phyloP scores from a whole-genome alignment of 2,797 vertebrate genomes.

The Lithobates sylvaticus region DNA sequence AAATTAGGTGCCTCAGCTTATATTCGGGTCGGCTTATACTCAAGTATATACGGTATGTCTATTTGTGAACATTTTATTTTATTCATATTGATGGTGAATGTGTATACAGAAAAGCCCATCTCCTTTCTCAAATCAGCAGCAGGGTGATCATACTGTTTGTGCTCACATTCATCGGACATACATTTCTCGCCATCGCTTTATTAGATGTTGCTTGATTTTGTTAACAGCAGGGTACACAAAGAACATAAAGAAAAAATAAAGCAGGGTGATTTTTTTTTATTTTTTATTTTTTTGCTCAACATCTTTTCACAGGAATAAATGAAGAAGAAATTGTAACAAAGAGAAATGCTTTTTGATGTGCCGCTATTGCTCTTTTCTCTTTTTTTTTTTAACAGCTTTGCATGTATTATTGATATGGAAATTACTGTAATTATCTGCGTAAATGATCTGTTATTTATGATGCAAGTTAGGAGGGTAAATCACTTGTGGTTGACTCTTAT shows the following conservation, averaged over 20 bases:
- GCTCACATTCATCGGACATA: constrained; percentile 11
- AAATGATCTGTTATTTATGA: constrained; percentile 81
- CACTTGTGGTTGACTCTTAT: constrained; percentile 73
- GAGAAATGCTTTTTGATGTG: constrained; percentile 48
- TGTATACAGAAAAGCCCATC: constrained; percentile 25
- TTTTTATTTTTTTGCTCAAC: background rate
- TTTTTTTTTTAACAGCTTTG: constrained; percentile 48
- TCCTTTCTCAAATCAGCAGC: constrained; percentile 26
- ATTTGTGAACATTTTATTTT: constrained; percentile 27
- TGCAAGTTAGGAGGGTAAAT: constrained; percentile 74
- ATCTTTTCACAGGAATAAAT: constrained; percentile 6
- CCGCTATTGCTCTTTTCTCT: constrained; percentile 22
- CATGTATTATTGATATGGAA: constrained; percentile 79
- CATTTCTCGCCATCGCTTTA: constrained; percentile 25
- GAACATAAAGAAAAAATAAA: constrained; percentile 25
- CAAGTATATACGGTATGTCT: no score
- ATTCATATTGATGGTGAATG: constrained; percentile 25
- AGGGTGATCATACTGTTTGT: constrained; percentile 46
- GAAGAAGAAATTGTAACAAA: constrained; percentile 9
- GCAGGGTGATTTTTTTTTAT: background rate
- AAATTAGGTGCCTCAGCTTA: no score
- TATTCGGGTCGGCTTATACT: no score
- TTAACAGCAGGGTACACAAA: constrained; percentile 19
- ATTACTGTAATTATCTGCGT: constrained; percentile 75
- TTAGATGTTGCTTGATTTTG: constrained; percentile 48